Evolutionary conservation across 2,888 invertebrate genomes (phyloP).

Genomic region (Adelognathus sp.): DNA sequence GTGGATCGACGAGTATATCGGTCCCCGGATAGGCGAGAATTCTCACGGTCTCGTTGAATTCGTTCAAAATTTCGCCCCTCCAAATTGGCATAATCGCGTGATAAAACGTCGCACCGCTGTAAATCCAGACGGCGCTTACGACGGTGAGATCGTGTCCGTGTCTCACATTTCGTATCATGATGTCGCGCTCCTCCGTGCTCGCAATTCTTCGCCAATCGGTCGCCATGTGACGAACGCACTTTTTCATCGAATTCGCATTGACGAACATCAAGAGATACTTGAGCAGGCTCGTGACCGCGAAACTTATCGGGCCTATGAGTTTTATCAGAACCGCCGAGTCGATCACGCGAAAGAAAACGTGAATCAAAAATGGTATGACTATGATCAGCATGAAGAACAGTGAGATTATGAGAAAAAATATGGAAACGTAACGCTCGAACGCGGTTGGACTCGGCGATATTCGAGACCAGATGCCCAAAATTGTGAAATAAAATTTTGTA

Average conservation of each 20-base stretch:
- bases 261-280: constrained; percentile 28
- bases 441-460: background rate
- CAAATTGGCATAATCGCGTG: constrained; percentile 38
- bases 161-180: constrained; percentile 41
- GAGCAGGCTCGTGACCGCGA: background rate
- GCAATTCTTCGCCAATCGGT: constrained; percentile 52
- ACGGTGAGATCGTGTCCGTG: constrained; percentile 31
- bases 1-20: constrained; percentile 58
- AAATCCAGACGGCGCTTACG: constrained; percentile 35
- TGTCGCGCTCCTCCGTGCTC: constrained; percentile 42
- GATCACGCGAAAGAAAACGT: background rate
- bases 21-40: constrained; percentile 54
- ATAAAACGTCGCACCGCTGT: constrained; percentile 40
- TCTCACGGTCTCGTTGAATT: constrained; percentile 33
- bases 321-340: background rate
- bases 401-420: background rate
- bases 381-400: constrained; percentile 15
- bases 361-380: constrained; percentile 1
- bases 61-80: constrained; percentile 7
- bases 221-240: constrained; percentile 31
- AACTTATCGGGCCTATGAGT: constrained; percentile 27
- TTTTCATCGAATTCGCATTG: constrained; percentile 16
- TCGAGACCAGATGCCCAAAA: constrained; percentile 51
- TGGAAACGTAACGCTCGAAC: constrained; percentile 7
- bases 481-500: constrained; percentile 36